Base-by-base conservation (phyloP, 1,140 invertebrate genomes). In the Papilio xuthus region DNA sequence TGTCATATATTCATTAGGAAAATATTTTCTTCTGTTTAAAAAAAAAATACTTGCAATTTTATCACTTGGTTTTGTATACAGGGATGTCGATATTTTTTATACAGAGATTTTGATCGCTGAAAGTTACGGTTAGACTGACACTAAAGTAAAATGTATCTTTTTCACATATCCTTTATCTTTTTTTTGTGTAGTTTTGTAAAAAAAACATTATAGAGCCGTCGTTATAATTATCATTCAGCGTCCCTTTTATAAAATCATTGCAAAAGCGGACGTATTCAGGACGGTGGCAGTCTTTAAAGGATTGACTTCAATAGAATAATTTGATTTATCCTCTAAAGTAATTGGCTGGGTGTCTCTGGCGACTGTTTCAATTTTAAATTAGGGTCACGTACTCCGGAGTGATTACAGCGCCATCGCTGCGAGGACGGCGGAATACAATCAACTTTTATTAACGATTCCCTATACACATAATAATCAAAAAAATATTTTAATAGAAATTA, bases 251-350 rank as follows among this genome's bases (percentile, higher is more conserved):
- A 41, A 78, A 56, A 63, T 37, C 3, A 44, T 75, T 26, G 47
- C 12, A 37, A 15, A 56, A 75, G 56, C 37, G 60, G 41, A 78
- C 60, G 60, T 70, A 20, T 28, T n/a, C 78, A 74, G 60, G 32
- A 63, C 69, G 23, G 37, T 50, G 47, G 41, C 69, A 63, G 77
- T 78, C 80, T 78, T 76, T 75, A 81, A 79, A 79, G 82, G 75
- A 84, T 82, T 83, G 79, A 79, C 77, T 80, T 79, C 79, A 83
- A 84, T 84, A 80, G 83, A 84, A 84, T 84, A 84, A 84, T 84
- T 84, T 81, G 82, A 79, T 79, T 82, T 84, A 84, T 84, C 83
- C 83, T 80, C 70, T 84, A 79, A 81, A 76, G 74, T 76, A 76
- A 76, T 76, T 76, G 74, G 28, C 32, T 76, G 50, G 26, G 74